Evolutionary conservation across 2,797 vertebrate species (phyloP), one percentile per base, ranked within the genome.

Genomic region (Austrolebias charrua): DNA sequence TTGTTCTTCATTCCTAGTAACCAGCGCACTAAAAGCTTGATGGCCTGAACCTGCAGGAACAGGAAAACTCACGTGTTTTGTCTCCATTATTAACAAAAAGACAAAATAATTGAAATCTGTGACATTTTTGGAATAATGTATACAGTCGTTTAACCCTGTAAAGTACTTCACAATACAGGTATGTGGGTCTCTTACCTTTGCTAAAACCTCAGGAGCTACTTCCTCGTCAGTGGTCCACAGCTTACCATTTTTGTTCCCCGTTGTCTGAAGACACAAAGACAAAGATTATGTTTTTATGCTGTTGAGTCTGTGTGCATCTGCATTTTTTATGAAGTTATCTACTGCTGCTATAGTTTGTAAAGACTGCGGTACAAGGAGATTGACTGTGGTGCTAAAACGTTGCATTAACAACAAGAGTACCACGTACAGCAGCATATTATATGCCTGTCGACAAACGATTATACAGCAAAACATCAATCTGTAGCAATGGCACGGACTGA

Each of bases 1-100:
- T 99, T 99, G 88, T 99, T 99, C 81, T 98, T 98, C 98, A 99
- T 99, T 62, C 98, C 98, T 88, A 99, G 78, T 77, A 99, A 92
- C 97, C 98, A 99, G 42, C 98, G 96, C 28, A 99, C 96, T 69
- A 99, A 66, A 71, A 99, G 93, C 84, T 99, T 99, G 90, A 99
- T 98, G 79, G 97, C 98, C 84, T 99, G 98, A 73, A 99, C 97
- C 97, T 99, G 88, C 6, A 16, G 48, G 35, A 57, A 60, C 20
- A 71, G 40, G 11, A 38, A 38, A 4, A 60, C 7, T 2, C 7
- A 35, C 1, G 47, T n/a, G 9, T 15, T 48, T 8, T 2, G 2
- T 43, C 47, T 52, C 0, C 6, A 5, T 54, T 60, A 43, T 5
- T n/a, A 10, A 52, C 8, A 53, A 33, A 20, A 46, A 11, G 16